Evolutionary conservation across 64 coral and sea anemone genomes (phyloP).

Genomic region (Montipora cactus): DNA sequence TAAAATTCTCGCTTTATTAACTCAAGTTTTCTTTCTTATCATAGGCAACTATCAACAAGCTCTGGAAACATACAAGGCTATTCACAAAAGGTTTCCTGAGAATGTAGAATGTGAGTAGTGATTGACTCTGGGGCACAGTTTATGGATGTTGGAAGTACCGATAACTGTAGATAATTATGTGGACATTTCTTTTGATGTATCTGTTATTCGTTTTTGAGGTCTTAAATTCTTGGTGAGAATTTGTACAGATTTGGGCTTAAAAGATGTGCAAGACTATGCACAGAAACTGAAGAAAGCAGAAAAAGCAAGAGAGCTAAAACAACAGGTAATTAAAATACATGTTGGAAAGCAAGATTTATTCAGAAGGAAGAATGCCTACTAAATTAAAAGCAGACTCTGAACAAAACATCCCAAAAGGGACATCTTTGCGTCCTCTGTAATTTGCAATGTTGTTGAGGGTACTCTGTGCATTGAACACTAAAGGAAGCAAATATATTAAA

Average conservation of each 20-base stretch:
- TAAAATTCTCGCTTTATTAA: background rate
- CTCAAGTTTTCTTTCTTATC: slow-evolving; percentile 1
- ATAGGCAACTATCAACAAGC: slow-evolving; percentile 98
- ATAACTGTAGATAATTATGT: too few species aligned
- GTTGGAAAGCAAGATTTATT: background rate
- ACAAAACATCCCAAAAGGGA: too few species aligned
- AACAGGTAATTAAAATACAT: slow-evolving; percentile 80
- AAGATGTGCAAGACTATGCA: slow-evolving; percentile 99
- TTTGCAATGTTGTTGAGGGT: too few species aligned
- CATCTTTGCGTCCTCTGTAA: too few species aligned
- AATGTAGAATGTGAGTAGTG: slow-evolving; percentile 92
- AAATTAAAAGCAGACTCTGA: too few species aligned
- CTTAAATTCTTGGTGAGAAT: slow-evolving; percentile 97
- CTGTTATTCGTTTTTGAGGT: slow-evolving; percentile 43
- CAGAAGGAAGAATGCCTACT: too few species aligned
- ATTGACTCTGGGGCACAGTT: background rate
- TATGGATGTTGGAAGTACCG: too few species aligned
- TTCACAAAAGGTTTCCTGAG: slow-evolving; percentile 96
- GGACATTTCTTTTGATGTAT: background rate
- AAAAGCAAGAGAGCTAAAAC: slow-evolving; percentile 96
- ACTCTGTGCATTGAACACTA: too few species aligned
- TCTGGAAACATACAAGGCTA: slow-evolving; percentile 92
- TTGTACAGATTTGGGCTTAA: slow-evolving; percentile 96
- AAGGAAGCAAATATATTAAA: too few species aligned
- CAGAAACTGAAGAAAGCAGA: slow-evolving; percentile 97